A percentile compares a stretch with the other conserved stretches of the same genome.
These are phyloP conservation scores for Pocillopora damicornis DNA, from an alignment of 64 coral and sea anemone genomes.

Conservation along the genomic window DNA sequence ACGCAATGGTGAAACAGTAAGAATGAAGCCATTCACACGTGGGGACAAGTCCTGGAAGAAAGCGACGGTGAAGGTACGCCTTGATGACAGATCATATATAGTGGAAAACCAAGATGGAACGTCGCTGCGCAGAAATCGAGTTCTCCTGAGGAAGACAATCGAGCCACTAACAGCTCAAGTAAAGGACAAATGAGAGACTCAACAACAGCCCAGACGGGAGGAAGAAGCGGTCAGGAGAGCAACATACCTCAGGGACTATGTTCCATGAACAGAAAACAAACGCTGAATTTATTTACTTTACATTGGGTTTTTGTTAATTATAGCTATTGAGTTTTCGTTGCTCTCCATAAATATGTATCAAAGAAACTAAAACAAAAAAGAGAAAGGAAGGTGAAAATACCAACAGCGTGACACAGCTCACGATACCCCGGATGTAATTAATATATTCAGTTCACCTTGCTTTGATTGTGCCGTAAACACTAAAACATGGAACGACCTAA, in stretches of 20 bases:
- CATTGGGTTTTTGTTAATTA: too few relatives aligned
- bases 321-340: too few relatives aligned
- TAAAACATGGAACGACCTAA: too few relatives aligned
- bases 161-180: background rate
- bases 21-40: constrained; percentile 13
- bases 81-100: constrained; percentile 29
- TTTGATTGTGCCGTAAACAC: too few relatives aligned
- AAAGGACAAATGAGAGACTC: background rate
- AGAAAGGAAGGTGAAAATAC: too few relatives aligned
- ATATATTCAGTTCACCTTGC: too few relatives aligned
- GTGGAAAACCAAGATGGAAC: constrained; percentile 23
- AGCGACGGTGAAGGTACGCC: constrained; percentile 8
- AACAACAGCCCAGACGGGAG: background rate
- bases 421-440: too few relatives aligned
- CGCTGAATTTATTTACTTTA: too few relatives aligned
- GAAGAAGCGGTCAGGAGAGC: background rate
- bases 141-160: background rate
- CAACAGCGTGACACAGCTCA: too few relatives aligned
- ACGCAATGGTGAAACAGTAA: constrained; percentile 27
- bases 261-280: background rate
- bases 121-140: constrained; percentile 5
- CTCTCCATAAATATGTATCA: too few relatives aligned
- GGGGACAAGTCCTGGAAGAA: constrained; percentile 3
- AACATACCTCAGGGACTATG: constrained; percentile 1
- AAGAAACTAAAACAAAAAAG: too few relatives aligned